These are phyloP conservation scores for Isurus oxyrinchus DNA, from an alignment of 2,113 vertebrate genomes.

Conservation along the genomic window DNA sequence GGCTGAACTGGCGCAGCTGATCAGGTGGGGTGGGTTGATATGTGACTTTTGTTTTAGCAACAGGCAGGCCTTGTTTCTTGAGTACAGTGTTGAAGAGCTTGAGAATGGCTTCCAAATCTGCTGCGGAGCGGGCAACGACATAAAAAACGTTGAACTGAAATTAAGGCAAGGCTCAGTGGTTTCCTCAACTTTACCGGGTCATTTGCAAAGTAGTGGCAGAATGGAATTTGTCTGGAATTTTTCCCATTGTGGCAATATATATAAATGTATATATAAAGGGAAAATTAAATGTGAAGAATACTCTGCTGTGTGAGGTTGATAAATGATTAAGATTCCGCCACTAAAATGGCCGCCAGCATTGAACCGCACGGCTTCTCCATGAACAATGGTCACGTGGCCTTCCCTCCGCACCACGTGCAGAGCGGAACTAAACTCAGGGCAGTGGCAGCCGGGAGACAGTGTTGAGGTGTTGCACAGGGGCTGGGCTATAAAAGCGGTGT, in stretches of 20 bases:
- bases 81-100: neutral
- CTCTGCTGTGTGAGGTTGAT: neutral
- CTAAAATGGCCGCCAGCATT: neutral
- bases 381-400: neutral
- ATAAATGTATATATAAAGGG: neutral
- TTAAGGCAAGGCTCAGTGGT: neutral
- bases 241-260: neutral
- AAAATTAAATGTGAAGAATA: too few relatives aligned
- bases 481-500: neutral
- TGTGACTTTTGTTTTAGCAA: neutral
- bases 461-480: neutral
- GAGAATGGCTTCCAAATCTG: neutral
- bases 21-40: neutral
- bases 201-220: neutral
- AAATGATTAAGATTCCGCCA: neutral
- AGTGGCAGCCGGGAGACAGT: too few relatives aligned
- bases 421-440: neutral
- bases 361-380: neutral
- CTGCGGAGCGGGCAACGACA: neutral
- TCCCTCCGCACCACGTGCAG: neutral
- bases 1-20: too few relatives aligned
- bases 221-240: neutral
- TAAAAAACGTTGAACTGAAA: neutral
- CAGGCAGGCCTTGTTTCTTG: neutral
- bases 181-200: neutral